Evolutionary conservation across 2,888 invertebrate genomes (phyloP), one percentile per base, ranked within the genome.

Genomic region (Lordiphosa fenestrarum): DNA sequence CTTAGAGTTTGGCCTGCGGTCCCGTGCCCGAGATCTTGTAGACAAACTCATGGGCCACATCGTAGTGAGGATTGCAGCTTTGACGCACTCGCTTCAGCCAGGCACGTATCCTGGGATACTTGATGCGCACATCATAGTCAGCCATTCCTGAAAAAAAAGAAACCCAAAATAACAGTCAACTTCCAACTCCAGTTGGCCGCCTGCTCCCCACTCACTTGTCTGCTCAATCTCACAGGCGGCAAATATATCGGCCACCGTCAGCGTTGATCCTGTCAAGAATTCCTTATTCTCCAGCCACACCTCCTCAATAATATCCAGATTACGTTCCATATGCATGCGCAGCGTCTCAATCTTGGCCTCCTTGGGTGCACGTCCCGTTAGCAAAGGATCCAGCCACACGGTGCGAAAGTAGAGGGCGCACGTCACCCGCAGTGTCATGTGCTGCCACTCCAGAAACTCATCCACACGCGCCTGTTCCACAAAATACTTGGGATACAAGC

Each of bases 191-290:
- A 21, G 13, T 15, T 2, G 4, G 10, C 25, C 2, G n/a, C 4
- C 7, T 4, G 0, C 13, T 21, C 1, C 3, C 0, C 35, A 89
- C 91, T 90, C 87, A 94, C 95, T 91, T 36, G 94, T 93, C 87
- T 96, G 95, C 87, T 95, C 95, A 51, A 96, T 87, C 90, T 95
- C 95, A 75, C 94, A 94, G 1, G 93, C 93, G 0, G 94, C 95
- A 69, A 95, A 90, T 53, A 96, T 88, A 88, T 96, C 96, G 0
- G 95, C 95, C 2, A 93, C 92, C 0, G 93, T 92, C 6, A 94
- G 89, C n/a, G 90, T 86, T 72, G 93, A 87, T 0, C 94, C 93
- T 1, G 90, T 90, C 9, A 95, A 90, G 21, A 91, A 85, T 66
- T 90, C 73, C 64, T 37, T 63, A 37, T 91, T 69, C 84, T 90